These are phyloP conservation scores for Puntigrus tetrazona DNA, from an alignment of 2,113 vertebrate species.

Conservation along the genomic window DNA sequence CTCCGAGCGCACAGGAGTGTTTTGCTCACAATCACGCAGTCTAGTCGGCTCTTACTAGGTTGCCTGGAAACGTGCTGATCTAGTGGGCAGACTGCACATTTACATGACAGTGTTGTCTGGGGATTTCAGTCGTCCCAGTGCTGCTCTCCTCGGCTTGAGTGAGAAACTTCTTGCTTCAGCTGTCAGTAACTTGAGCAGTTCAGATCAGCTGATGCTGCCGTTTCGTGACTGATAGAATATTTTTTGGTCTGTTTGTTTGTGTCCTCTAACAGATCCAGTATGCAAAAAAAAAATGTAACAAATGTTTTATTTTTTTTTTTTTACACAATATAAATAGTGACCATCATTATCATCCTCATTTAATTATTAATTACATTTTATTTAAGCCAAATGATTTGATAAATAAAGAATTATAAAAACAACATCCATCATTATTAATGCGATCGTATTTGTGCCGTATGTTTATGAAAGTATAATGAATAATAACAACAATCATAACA, in stretches of 20 bases:
- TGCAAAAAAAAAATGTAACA: not conserved
- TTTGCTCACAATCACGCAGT: conserved; percentile 27
- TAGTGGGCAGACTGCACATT: conserved; percentile 59
- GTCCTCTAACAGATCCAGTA: not conserved
- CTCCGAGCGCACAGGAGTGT: conserved; percentile 48
- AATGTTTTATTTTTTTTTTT: not conserved
- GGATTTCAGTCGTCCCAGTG: not conserved
- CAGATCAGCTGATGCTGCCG: not conserved
- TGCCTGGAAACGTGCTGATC: conserved; percentile 64
- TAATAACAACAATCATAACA: not conserved
- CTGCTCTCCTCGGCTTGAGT: not conserved
- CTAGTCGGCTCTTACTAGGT: conserved; percentile 49
- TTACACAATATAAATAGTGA: not conserved
- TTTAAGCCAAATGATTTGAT: not conserved
- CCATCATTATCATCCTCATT: not conserved
- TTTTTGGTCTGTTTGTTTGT: not conserved
- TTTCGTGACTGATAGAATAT: not conserved
- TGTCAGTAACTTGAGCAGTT: not conserved
- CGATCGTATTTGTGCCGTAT: not conserved
- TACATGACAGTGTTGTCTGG: conserved; percentile 48
- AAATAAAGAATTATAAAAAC: not conserved
- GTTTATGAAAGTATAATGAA: not conserved
- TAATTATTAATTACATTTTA: not conserved
- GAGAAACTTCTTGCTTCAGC: not conserved
- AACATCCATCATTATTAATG: not conserved